phyloP scores from a whole-genome alignment of 2,113 vertebrate species.

The Vombatus ursinus region DNA sequence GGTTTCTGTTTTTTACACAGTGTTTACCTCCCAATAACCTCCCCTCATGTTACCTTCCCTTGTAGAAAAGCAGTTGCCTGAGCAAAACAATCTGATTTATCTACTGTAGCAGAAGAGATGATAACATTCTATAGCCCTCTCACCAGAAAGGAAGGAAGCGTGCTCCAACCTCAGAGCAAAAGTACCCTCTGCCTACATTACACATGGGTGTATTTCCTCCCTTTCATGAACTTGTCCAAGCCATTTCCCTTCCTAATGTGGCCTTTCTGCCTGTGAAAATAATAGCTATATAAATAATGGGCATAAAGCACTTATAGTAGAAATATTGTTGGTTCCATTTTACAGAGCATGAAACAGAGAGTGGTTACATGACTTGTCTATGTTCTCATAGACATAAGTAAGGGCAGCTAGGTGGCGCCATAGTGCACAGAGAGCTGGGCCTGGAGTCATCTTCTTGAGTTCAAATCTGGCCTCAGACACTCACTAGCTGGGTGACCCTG shows the following conservation, averaged over 20 bases:
- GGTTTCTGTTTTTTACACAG: neutral
- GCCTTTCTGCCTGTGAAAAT: neutral
- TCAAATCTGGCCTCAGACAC: no score
- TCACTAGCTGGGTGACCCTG: no score
- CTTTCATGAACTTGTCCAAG: neutral
- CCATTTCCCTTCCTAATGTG: neutral
- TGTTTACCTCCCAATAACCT: neutral
- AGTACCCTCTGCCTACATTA: neutral
- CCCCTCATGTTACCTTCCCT: neutral
- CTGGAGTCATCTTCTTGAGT: no score
- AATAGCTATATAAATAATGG: neutral
- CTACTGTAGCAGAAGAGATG: neutral
- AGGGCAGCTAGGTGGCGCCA: no score
- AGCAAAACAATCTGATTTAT: neutral
- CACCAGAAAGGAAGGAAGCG: neutral
- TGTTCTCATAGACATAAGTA: neutral
- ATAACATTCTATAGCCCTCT: neutral
- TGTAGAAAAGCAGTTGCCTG: neutral
- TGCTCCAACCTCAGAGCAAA: no score
- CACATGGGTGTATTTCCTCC: neutral
- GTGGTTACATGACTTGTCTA: neutral
- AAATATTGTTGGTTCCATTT: neutral
- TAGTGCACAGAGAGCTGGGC: no score
- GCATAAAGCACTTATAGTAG: neutral
- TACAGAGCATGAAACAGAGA: no score